Base-by-base conservation (phyloP, 2,797 vertebrate species). In the Anguilla pacifica region DNA sequence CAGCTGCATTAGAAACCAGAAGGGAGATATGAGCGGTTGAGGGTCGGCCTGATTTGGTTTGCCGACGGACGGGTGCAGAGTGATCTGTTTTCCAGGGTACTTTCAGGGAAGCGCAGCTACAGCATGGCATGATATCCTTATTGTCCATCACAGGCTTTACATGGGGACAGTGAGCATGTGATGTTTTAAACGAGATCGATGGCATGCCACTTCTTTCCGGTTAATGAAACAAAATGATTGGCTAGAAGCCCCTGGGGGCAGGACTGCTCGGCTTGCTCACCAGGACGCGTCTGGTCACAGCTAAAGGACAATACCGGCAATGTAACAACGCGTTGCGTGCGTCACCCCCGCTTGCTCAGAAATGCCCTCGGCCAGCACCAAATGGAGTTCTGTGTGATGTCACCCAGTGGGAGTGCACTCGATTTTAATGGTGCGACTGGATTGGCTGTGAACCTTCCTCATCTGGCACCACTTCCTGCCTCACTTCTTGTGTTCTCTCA, bases 321-420 rank as follows among this genome's bases (percentile, higher is more conserved):
- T 90, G 55, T 87, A 87, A 89, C 79, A 31, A 31, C 61, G 86
- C 46, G n/a, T 87, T 86, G 77, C 28, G 22, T 87, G 83, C 91
- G 89, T 90, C 89, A 89, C 90, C 90, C 92, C 88, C 84, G 88
- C 90, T 83, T 81, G 84, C 46, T 86, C 89, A 90, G 82, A 90
- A 86, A 39, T 59, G 64, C 77, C 51, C 79, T 86, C 88, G 88
- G 59, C 46, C 84, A 85, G 46, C 22, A n/a, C 17, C 59, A 11
- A 67, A 25, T 13, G 49, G 11, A 81, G 59, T 55, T 11, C 11
- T 67, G 87, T 88, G 90, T 94, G 93, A 93, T 94, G 93, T 94
- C 94, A 94, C 93, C 92, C 87, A 53, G 86, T 89, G 59, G 85
- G 28, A 81, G 90, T 89, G 91, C 90, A 70, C 70, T 89, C 67